Base-by-base conservation (phyloP, 2,113 vertebrate species). In the Planiliza haematocheilus region DNA sequence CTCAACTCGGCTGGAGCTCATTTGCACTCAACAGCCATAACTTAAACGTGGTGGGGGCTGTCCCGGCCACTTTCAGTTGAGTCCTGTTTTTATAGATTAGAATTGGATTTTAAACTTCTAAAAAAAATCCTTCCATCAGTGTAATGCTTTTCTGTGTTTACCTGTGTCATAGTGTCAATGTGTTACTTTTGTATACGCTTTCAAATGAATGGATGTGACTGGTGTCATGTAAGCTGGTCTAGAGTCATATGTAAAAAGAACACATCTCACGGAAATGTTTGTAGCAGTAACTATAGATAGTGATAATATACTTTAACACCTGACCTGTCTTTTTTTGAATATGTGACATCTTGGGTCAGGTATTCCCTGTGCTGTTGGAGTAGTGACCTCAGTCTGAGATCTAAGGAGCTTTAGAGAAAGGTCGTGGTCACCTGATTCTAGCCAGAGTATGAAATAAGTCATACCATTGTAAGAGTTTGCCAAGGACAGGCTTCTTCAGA, bases 11-110 rank as follows among this genome's bases (percentile, higher is more conserved):
- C 79, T 79, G 76, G 81, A 83, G 68, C 77, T 79, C 53, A 65
- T 84, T 82, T 88, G 73, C 75, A 63, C 77, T 74, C 70, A 62
- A 50, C 57, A 59, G 59, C 60, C 64, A 53, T 81, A 71, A 79
- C 42, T 74, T 52, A 70, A 82, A 86, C 72, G 67, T 37, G 48
- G 60, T 46, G 74, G 49, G 42, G 65, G 30, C 41, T 49, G 51
- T 70, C 58, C 10, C 16, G 1, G 43, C 21, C n/a, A 37, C 10
- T 66, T 36, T 78, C 58, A 24, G 24, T 51, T 36, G 49, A 67
- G 24, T 71, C 48, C 39, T 74, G 36, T 69, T 70, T 70, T 65
- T 38, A 52, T 48, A 75, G 41, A 59, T 71, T 41, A 52, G 34
- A 37, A 24, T 18, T 36, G 38, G 14, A 68, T 77, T 74, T 58